A percentile compares a stretch with the other conserved stretches of the same genome.
phyloP scores from a whole-genome alignment of 1,140 invertebrate species.

The Apis florea region DNA sequence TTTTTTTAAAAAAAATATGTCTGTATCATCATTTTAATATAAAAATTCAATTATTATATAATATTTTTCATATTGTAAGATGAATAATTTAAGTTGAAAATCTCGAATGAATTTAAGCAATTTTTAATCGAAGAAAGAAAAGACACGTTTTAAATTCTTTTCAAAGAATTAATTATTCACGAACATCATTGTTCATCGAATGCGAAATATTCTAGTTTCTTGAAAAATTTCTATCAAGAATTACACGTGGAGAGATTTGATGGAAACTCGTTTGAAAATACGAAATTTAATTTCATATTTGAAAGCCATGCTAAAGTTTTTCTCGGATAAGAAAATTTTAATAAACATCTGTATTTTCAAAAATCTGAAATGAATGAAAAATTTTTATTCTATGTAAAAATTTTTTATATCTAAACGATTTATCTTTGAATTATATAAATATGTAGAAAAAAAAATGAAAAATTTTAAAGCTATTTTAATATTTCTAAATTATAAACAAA shows the following conservation, averaged over 20 bases:
- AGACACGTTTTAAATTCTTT: background rate
- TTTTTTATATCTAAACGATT: no score
- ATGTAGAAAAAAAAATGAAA: background rate
- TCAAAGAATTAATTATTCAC: background rate
- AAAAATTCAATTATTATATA: background rate
- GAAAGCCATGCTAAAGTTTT: background rate
- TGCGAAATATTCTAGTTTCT: background rate
- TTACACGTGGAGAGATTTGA: background rate
- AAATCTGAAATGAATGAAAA: background rate
- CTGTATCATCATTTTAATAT: background rate
- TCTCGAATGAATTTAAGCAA: background rate
- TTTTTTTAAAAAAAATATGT: background rate
- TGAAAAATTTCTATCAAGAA: background rate
- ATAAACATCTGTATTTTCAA: background rate
- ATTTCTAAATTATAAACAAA: no score
- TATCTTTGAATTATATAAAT: background rate
- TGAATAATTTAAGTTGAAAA: background rate
- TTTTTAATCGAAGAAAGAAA: background rate
- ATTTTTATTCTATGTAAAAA: background rate
- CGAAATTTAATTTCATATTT: background rate
- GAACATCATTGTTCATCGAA: background rate
- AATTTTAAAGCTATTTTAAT: background rate
- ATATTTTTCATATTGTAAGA: background rate
- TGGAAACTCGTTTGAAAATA: background rate
- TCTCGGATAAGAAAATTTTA: background rate